Percentiles rank a stretch among this genome's conserved stretches.
These are phyloP conservation scores for Aleiodes testaceus DNA, from an alignment of 2,888 invertebrate genomes.

Conservation along the genomic window DNA sequence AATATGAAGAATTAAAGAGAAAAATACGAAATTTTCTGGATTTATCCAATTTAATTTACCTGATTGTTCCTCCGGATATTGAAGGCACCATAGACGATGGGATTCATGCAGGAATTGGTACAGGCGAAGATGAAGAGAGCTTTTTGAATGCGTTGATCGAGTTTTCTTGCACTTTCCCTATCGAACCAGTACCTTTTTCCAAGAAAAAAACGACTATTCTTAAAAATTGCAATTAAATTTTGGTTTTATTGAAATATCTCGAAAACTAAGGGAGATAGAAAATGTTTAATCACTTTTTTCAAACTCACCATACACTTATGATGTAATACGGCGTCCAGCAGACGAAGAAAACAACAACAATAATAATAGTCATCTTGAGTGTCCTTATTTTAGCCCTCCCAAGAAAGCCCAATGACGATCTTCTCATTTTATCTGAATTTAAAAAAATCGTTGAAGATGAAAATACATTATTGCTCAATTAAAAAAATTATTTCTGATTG, in stretches of 20 bases:
- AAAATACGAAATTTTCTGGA: background rate
- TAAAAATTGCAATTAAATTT: background rate
- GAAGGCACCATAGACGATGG: conserved; percentile 94
- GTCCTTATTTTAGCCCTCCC: conserved; percentile 89
- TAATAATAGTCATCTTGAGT: conserved; percentile 95
- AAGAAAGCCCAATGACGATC: conserved; percentile 87
- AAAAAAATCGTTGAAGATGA: conserved; percentile 11
- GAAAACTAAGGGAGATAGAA: background rate
- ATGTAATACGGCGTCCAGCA: conserved; percentile 98
- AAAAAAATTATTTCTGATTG: background rate
- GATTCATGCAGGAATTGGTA: conserved; percentile 97
- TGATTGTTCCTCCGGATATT: conserved; percentile 78
- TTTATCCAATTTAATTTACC: conserved; percentile 51
- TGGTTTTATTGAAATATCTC: background rate
- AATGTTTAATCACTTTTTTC: conserved; percentile 20
- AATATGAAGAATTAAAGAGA: conserved; percentile 2
- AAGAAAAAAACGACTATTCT: background rate
- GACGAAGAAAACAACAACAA: conserved; percentile 92
- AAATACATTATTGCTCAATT: no score
- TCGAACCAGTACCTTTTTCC: conserved; percentile 88
- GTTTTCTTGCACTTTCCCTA: conserved; percentile 79
- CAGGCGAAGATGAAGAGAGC: conserved; percentile 95
- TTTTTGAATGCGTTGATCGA: conserved; percentile 87
- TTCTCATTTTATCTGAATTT: conserved; percentile 78
- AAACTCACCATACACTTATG: conserved; percentile 88